Base-by-base conservation (phyloP, 2,888 invertebrate genomes). In the Tromatobia lineatoria region DNA sequence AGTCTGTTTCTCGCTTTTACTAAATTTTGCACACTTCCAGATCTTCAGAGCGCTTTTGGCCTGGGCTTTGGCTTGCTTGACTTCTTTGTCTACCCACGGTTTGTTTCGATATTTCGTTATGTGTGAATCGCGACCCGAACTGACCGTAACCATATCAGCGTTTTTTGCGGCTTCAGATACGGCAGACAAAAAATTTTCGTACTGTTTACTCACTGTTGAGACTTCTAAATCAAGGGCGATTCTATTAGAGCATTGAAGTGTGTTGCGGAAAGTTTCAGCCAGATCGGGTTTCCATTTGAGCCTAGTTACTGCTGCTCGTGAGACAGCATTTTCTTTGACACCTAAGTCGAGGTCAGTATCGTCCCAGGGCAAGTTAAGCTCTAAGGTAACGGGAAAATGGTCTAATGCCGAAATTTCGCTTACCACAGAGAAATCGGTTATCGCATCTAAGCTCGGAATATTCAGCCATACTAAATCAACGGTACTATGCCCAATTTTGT, bases 381-480 rank as follows among this genome's bases (percentile, higher is more conserved):
- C 50, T 11, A 69, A 1, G 20, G 69, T 47, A 15, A 67, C 47
- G 2, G 67, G 47, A 25, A 67, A 67, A 25, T 67, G 67, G n/a
- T 67, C 67, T 25, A 47, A 50, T 0, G 10, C 7, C 7, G 67
- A 47, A 23, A 67, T 50, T 20, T 47, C 47, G 47, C 11, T 50
- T 11, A 20, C 47, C 6, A 45, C 42, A 34, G 1, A 34, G 2
- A 64, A 18, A n/a, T 75, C 64, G 3, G 18, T 0, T 1, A 75
- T 15, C 64, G 23, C 42, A 6, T 64, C 61, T 57, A 64, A 42
- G 54, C 38, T 23, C 7, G 59, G 38, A 11, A 3, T 38, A 23
- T 38, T 76, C 0, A 76, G n/a, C 76, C 77, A 64, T 10, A 74
- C 59, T 10, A 59, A 23, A 57, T 74, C 54, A 2, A 57, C 8